Evolutionary conservation across 2,888 invertebrate species (phyloP), one percentile per base, ranked within the genome.

Genomic region (Fabriciana adippe): DNA sequence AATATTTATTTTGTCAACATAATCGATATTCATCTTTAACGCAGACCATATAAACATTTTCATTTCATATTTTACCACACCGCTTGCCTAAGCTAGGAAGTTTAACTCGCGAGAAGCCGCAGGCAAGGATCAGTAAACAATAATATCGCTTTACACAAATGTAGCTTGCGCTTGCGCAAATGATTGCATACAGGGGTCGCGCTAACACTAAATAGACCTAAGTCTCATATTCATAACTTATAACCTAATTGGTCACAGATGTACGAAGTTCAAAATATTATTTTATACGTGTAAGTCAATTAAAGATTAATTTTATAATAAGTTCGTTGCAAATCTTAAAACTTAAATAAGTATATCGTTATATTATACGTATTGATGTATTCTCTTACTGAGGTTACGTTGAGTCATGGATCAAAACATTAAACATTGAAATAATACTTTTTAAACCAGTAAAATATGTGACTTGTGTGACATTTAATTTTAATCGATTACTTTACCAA

Each of bases 141-240:
- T 61, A 51, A 50, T 61, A 59, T 59, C 59, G 59, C n/a, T 51
- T 51, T 53, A 57, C 18, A 62, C 56, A 69, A 50, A 53, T 57
- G 54, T 11, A 56, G 55, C 50, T 67, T 63, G 59, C 64, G 55
- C 50, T 67, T 65, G 59, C 64, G 64, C 54, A 68, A 50, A 64
- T 55, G 55, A 69, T 69, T 69, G 69, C 55, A 67, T 62, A 57
- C 64, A 62, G 62, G 65, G 64, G 64, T 71, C 66, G 66, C 59
- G 18, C 59, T 31, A 66, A 66, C 50, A 51, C 59, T 59, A n/a
- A 31, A 31, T 48, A 31, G n/a, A 48, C 16, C 59, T 48, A 47
- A 45, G 18, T 45, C 18, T 13, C 45, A 45, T 45, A 45, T 55
- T 55, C 16, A 11, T 16, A 55, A 13, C 16, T 1, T 2, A 15